phyloP scores from a whole-genome alignment of 2,113 vertebrate genomes.

The Octodon degus region DNA sequence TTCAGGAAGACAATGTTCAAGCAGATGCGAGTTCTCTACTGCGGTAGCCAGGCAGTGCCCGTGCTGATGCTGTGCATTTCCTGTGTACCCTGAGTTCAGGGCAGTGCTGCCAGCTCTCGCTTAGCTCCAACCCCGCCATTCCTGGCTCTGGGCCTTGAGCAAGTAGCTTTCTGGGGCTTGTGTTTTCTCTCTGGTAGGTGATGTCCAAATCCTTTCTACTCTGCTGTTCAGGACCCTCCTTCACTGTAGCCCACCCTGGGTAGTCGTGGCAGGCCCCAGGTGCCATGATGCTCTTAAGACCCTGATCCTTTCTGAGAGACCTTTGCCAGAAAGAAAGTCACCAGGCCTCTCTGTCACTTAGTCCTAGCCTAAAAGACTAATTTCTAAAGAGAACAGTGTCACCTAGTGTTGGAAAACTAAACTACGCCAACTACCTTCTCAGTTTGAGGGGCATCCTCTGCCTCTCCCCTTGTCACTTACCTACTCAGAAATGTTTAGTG shows the following conservation, averaged over 20 bases:
- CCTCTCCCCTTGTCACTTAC: not conserved
- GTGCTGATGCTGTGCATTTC: not conserved
- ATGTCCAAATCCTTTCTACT: not conserved
- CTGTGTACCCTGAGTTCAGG: not conserved
- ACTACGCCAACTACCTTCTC: not conserved
- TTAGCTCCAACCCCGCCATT: not conserved
- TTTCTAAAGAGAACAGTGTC: conserved; percentile 64
- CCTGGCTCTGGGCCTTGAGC: not conserved
- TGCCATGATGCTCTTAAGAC: not conserved
- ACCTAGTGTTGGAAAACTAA: conserved; percentile 69
- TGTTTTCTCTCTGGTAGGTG: not conserved
- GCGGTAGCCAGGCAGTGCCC: not conserved
- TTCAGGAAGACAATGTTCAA: not conserved
- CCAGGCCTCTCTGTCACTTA: not conserved
- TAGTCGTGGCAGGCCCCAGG: not conserved
- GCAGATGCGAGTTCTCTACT: not conserved
- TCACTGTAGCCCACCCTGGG: not conserved
- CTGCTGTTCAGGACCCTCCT: not conserved
- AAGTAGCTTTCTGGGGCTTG: not conserved
- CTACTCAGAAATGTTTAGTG: not conserved
- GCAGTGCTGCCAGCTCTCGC: not conserved
- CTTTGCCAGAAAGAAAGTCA: not conserved
- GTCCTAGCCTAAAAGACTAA: not conserved
- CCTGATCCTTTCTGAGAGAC: not conserved
- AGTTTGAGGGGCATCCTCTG: accelerated